These are phyloP conservation scores for Muntiacus muntjak DNA, from an alignment of 2,113 vertebrate genomes.

Conservation along the genomic window DNA sequence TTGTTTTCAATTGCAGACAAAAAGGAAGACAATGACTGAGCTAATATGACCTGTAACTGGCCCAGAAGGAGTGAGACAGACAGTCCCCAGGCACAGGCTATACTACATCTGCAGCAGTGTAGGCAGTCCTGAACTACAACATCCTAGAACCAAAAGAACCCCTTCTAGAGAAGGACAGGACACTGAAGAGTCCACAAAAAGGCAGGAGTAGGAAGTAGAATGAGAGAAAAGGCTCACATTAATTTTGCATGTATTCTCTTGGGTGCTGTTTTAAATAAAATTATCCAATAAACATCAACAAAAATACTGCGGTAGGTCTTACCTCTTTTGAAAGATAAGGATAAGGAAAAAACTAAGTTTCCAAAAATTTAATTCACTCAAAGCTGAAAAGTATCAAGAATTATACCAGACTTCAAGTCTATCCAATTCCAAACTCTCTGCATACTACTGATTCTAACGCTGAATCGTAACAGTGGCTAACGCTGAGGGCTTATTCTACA, in stretches of 20 bases:
- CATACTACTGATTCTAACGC: neutral
- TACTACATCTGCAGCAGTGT: too few relatives aligned
- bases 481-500: neutral
- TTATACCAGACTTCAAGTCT: neutral
- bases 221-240: neutral
- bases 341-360: neutral
- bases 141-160: neutral
- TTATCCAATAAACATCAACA: neutral
- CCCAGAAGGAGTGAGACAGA: neutral
- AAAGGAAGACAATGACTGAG: neutral
- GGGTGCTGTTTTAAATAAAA: neutral
- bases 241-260: neutral
- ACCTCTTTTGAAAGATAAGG: neutral
- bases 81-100: neutral
- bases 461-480: neutral
- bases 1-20: neutral
- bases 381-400: neutral
- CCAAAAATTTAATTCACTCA: neutral
- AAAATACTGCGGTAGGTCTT: neutral
- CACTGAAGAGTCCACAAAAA: neutral
- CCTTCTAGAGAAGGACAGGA: neutral
- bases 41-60: neutral
- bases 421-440: neutral
- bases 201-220: too few relatives aligned
- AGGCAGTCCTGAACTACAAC: neutral